These are phyloP conservation scores for Athalia circularis DNA, from an alignment of 2,888 invertebrate species.

Conservation along the genomic window DNA sequence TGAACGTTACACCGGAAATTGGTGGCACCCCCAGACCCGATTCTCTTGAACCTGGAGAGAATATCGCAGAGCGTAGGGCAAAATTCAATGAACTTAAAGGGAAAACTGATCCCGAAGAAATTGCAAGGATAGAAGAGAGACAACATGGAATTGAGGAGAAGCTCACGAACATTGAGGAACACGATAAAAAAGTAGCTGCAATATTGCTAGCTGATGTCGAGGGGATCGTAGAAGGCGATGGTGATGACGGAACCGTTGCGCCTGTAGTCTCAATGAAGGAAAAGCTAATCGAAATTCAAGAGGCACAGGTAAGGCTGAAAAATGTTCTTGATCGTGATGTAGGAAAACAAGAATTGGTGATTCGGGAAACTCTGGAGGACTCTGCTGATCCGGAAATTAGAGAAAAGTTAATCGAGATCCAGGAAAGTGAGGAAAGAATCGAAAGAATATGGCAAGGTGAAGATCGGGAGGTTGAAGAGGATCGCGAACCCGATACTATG, in stretches of 20 bases:
- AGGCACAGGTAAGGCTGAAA: too few relatives aligned
- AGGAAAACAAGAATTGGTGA: background rate
- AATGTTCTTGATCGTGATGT: background rate
- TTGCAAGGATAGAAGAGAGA: slow-evolving; percentile 37
- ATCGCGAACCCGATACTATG: background rate
- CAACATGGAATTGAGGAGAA: slow-evolving; percentile 27
- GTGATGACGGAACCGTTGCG: too few relatives aligned
- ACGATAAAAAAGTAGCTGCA: too few relatives aligned
- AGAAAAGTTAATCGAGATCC: slow-evolving; percentile 59
- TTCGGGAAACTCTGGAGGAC: background rate
- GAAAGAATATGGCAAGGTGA: slow-evolving; percentile 1
- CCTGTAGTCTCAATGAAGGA: too few relatives aligned
- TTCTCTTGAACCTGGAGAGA: slow-evolving; percentile 56
- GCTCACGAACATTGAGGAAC: too few relatives aligned
- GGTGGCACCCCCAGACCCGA: slow-evolving; percentile 56
- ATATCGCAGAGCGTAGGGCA: slow-evolving; percentile 4
- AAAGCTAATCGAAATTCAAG: too few relatives aligned
- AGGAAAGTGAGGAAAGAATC: slow-evolving; percentile 23
- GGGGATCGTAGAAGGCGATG: too few relatives aligned
- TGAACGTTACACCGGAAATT: slow-evolving; percentile 65
- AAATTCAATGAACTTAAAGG: slow-evolving; percentile 2
- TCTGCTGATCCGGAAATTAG: slow-evolving; percentile 6
- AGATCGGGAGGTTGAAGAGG: slow-evolving; percentile 30
- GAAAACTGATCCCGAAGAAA: slow-evolving; percentile 11
- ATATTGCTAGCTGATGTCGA: too few relatives aligned